A percentile compares a stretch with the other conserved stretches of the same genome.
phyloP scores from a whole-genome alignment of 37 sponge, comb jelly and placozoan genomes.

The Bolinopsis microptera region DNA sequence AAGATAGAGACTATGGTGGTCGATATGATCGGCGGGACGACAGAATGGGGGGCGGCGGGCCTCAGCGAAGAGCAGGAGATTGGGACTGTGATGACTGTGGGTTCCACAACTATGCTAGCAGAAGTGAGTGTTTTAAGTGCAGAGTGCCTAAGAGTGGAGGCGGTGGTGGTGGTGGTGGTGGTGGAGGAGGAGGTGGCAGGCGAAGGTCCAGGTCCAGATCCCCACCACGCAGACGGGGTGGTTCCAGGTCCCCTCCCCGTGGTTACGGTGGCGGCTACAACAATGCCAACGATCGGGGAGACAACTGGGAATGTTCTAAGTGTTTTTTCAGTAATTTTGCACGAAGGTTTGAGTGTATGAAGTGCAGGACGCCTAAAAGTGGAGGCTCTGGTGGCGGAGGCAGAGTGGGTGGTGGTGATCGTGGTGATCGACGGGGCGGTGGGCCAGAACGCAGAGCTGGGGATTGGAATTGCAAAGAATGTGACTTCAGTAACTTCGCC shows the following conservation, averaged over 20 bases:
- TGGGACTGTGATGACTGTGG: slow-evolving; percentile 41
- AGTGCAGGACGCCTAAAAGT: background rate
- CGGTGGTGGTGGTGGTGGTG: slow-evolving; percentile 47
- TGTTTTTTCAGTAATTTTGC: slow-evolving; percentile 49
- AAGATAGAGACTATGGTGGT: slow-evolving; percentile 8
- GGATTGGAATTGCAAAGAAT: slow-evolving; percentile 40
- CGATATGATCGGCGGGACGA: slow-evolving; percentile 12
- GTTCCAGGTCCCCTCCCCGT: background rate
- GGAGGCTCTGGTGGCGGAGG: slow-evolving; percentile 22
- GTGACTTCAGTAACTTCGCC: slow-evolving; percentile 20
- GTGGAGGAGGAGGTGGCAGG: slow-evolving; percentile 2
- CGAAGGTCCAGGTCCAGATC: slow-evolving; percentile 31
- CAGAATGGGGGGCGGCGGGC: background rate
- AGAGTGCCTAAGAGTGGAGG: background rate
- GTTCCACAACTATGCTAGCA: slow-evolving; percentile 58
- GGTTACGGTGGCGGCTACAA: slow-evolving; percentile 43
- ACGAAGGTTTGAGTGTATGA: slow-evolving; percentile 2
- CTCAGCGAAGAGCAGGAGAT: background rate
- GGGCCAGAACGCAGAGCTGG: background rate
- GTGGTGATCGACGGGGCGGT: background rate
- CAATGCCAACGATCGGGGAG: slow-evolving; percentile 42
- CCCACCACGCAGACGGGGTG: background rate
- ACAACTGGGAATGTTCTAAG: slow-evolving; percentile 32
- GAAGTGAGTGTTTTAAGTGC: slow-evolving; percentile 54
- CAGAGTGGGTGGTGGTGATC: background rate